These are phyloP conservation scores for Albula goreensis DNA, from an alignment of 2,113 vertebrate species.

Conservation along the genomic window DNA sequence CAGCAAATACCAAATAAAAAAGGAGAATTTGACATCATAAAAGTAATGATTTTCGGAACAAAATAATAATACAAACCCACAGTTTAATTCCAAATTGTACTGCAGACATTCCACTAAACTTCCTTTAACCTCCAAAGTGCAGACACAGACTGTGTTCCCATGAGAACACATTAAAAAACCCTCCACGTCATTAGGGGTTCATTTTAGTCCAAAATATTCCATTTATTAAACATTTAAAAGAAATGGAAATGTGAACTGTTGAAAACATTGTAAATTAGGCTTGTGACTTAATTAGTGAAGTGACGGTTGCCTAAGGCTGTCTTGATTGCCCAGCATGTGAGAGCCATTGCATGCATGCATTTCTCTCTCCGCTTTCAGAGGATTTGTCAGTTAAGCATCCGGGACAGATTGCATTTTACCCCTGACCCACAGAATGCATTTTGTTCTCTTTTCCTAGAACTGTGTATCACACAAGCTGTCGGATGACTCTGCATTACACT, in stretches of 20 bases:
- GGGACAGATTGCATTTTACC: constrained; percentile 11
- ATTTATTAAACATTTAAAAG: constrained; percentile 53
- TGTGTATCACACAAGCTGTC: constrained; percentile 4
- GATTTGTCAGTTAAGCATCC: constrained; percentile 25
- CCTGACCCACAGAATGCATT: not conserved
- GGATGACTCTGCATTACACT: not conserved
- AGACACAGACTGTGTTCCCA: constrained; percentile 40
- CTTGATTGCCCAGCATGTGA: constrained; percentile 31
- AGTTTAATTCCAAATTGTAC: constrained; percentile 49
- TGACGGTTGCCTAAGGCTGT: constrained; percentile 38
- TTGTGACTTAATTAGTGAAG: constrained; percentile 50
- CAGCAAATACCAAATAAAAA: constrained; percentile 48
- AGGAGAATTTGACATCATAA: constrained; percentile 51
- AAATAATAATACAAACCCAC: constrained; percentile 49
- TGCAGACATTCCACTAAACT: constrained; percentile 50
- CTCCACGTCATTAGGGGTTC: constrained; percentile 48
- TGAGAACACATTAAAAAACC: constrained; percentile 48
- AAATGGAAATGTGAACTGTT: constrained; percentile 51
- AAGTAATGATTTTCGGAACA: constrained; percentile 60
- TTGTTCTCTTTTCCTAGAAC: not conserved
- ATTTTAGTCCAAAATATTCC: constrained; percentile 51
- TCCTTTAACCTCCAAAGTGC: constrained; percentile 44
- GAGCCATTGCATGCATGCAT: constrained; percentile 19
- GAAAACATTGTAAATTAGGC: constrained; percentile 49
- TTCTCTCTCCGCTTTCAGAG: constrained; percentile 25